Conservation (phyloP, 1,140 invertebrate genomes). For the Drosophila sucinea region DNA sequence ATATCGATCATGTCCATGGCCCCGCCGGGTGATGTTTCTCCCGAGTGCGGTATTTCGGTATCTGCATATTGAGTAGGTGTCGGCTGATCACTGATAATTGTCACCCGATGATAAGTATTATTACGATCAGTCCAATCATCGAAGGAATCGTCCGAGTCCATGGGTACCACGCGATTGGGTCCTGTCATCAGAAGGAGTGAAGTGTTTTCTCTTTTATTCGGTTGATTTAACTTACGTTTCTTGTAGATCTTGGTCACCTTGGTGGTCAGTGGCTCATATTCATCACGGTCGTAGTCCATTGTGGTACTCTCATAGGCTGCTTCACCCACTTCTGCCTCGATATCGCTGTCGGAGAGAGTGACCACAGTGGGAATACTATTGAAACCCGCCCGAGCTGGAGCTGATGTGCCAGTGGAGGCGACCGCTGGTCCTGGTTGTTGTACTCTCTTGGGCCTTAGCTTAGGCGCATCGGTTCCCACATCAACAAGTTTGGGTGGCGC, state of each 20-base stretch:
- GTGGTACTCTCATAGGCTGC: background rate
- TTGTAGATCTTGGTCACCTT: conserved; percentile 57
- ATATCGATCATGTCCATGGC: background rate
- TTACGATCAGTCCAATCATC: too few relatives aligned
- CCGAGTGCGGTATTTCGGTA: conserved; percentile 15
- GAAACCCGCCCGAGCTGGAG: background rate
- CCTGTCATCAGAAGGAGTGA: conserved; percentile 13
- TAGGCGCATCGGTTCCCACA: background rate
- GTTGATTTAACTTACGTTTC: conserved; percentile 46
- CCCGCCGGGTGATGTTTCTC: background rate
- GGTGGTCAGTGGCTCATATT: conserved; percentile 40
- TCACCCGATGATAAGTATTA: too few relatives aligned
- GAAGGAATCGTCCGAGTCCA: conserved; percentile 50
- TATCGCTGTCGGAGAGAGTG: background rate
- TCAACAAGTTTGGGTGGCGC: conserved; percentile 2
- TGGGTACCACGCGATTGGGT: background rate
- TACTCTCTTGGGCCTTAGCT: background rate
- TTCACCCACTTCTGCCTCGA: too few relatives aligned
- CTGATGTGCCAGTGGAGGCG: too few relatives aligned
- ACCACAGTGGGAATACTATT: background rate
- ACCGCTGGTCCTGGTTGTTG: too few relatives aligned
- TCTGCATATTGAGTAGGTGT: background rate
- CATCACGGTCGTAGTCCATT: conserved; percentile 39
- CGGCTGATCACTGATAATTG: too few relatives aligned
- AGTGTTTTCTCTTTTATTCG: background rate